A percentile compares a stretch with the other conserved stretches of the same genome.
phyloP scores from a whole-genome alignment of 2,113 vertebrate genomes.

The Serilophus lunatus region DNA sequence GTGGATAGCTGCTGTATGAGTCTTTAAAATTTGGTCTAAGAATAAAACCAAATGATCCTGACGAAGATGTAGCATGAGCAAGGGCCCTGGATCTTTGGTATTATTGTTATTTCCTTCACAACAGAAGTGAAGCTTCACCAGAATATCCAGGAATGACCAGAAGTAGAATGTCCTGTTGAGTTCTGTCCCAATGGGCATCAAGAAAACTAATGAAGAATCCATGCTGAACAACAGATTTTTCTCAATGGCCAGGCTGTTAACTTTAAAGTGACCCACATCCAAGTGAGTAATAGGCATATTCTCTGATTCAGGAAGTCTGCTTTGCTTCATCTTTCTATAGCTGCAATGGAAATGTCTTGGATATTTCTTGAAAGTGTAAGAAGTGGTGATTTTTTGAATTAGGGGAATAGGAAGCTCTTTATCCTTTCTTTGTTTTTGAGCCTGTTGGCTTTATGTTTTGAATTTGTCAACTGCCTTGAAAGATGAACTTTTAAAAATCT shows the following conservation, averaged over 20 bases:
- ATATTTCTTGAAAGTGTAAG: slow-evolving; percentile 11
- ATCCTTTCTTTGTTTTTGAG: slow-evolving; percentile 21
- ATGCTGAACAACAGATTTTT: slow-evolving; percentile 62
- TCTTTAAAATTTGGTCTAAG: background rate
- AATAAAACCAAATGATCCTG: slow-evolving; percentile 53
- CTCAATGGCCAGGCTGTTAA: slow-evolving; percentile 59
- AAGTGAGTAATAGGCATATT: slow-evolving; percentile 67
- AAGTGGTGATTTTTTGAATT: background rate
- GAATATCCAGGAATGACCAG: slow-evolving; percentile 62
- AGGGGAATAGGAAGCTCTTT: background rate
- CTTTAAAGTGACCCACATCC: slow-evolving; percentile 61
- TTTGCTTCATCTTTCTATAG: slow-evolving; percentile 55
- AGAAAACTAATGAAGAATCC: slow-evolving; percentile 63
- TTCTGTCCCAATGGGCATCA: slow-evolving; percentile 54
- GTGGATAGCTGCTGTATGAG: background rate
- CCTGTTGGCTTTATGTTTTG: background rate
- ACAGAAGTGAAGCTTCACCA: slow-evolving; percentile 66
- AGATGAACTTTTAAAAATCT: background rate
- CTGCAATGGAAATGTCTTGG: slow-evolving; percentile 46
- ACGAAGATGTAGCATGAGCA: slow-evolving; percentile 2
- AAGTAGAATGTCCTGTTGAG: slow-evolving; percentile 61
- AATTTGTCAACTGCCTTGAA: background rate
- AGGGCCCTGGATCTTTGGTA: slow-evolving; percentile 59
- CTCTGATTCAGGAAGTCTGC: slow-evolving; percentile 54
- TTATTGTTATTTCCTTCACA: slow-evolving; percentile 68